Base-by-base conservation (phyloP, 2,888 invertebrate species). In the Caenorhabditis sp. region DNA sequence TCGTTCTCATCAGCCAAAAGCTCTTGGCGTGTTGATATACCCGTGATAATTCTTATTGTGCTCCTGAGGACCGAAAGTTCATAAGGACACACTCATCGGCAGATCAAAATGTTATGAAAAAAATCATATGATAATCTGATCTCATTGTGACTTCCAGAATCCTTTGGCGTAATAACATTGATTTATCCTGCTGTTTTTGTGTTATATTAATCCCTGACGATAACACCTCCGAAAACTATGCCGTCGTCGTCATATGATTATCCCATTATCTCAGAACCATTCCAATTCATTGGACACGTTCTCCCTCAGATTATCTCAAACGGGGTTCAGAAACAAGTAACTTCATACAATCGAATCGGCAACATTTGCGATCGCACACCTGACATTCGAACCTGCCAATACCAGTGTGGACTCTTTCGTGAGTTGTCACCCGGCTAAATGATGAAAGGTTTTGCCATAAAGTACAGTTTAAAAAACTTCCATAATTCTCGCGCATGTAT, bases 311-410 rank as follows among this genome's bases (percentile, higher is more conserved):
- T 31, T n/a, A n/a, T n/a, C n/a, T n/a, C n/a, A n/a, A n/a, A n/a
- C n/a, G n/a, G 31, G 31, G 31, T 6, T 31, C 7, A 7, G 24
- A 54, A 38, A 54, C 16, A n/a, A n/a, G n/a, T 10, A 84, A 90
- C 72, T 91, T 90, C 91, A 91, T 91, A 38, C 82, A 68, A 44
- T 82, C 63, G 69, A 82, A 92, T 16, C 92, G 85, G 73, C 89
- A 90, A 24, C 88, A 87, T 24, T 85, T 77, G 61, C 54, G 86
- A 73, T 87, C 86, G 51, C 88, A 86, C 12, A 89, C 82, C 77
- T 89, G 90, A 82, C 92, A 92, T 69, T 92, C 92, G 75, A 91
- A 92, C 51, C 89, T 89, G 47, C 92, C 89, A 63, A 91, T 92
- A 69, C 92, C 92, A 7, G 92, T 92, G 80, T 92, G 92, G 35